phyloP scores from a whole-genome alignment of 2,888 invertebrate species.

The Dendrolimus houi region DNA sequence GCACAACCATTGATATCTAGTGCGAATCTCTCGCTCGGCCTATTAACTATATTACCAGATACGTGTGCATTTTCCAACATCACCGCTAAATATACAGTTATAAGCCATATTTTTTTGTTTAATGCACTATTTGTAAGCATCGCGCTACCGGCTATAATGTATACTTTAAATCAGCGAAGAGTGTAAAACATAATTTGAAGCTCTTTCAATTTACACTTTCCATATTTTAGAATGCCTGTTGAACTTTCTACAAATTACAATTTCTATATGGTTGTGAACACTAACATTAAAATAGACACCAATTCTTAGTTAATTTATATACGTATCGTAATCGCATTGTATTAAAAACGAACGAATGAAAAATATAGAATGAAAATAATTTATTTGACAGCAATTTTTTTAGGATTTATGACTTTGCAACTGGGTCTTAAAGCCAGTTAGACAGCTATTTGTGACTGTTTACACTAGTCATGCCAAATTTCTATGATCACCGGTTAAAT shows the following conservation, averaged over 20 bases:
- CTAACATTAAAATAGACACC: too few relatives aligned
- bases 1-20: conserved; percentile 52
- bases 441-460: too few relatives aligned
- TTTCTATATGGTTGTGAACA: too few relatives aligned
- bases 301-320: conserved; percentile 1
- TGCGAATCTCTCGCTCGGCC: conserved; percentile 37
- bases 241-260: too few relatives aligned
- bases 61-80: conserved; percentile 32
- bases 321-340: too few relatives aligned
- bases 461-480: too few relatives aligned
- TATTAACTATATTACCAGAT: conserved; percentile 33
- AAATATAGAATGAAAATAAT: too few relatives aligned
- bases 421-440: too few relatives aligned
- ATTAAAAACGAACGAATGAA: too few relatives aligned
- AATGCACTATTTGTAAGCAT: conserved; percentile 37
- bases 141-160: conserved; percentile 31
- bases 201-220: background rate
- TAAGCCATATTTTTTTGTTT: conserved; percentile 27
- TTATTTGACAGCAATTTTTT: too few relatives aligned
- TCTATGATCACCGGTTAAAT: too few relatives aligned
- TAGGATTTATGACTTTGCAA: too few relatives aligned
- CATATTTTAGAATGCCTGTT: background rate
- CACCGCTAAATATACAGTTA: conserved; percentile 24
- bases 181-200: conserved; percentile 3
- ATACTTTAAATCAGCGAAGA: background rate